Conservation (phyloP, 2,113 vertebrate species). For the Nicator chloris region DNA sequence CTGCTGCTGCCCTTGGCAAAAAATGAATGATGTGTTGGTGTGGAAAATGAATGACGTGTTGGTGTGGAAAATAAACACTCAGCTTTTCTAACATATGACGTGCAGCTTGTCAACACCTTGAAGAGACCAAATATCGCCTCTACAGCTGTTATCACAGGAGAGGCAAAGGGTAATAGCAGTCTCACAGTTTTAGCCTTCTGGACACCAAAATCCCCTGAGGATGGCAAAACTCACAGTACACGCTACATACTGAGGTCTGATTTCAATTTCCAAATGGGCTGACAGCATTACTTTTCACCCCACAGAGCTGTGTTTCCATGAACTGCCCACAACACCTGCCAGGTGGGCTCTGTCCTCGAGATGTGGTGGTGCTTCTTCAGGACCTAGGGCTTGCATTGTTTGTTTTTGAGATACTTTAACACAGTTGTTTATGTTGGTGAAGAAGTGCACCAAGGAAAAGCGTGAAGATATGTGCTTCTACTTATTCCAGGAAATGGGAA, state of each 20-base stretch:
- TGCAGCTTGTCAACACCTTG: background rate
- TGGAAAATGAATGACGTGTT: background rate
- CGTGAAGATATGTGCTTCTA: background rate
- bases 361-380: background rate
- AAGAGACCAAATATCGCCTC: background rate
- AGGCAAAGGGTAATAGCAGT: background rate
- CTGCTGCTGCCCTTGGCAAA: background rate
- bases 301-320: background rate
- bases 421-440: background rate
- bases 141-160: background rate
- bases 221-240: background rate
- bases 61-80: background rate
- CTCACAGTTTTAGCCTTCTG: background rate
- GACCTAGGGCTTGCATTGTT: rapidly evolving
- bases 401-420: background rate
- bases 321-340: background rate
- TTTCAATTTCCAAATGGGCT: background rate
- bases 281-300: background rate
- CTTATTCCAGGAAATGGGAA: background rate
- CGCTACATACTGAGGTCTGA: background rate
- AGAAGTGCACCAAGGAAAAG: background rate
- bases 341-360: background rate
- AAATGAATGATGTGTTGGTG: rapidly evolving
- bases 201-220: background rate
- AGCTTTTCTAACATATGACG: background rate